These are phyloP conservation scores for Phenganax subtilis DNA, from an alignment of 92 coral and sea anemone species.

Conservation along the genomic window DNA sequence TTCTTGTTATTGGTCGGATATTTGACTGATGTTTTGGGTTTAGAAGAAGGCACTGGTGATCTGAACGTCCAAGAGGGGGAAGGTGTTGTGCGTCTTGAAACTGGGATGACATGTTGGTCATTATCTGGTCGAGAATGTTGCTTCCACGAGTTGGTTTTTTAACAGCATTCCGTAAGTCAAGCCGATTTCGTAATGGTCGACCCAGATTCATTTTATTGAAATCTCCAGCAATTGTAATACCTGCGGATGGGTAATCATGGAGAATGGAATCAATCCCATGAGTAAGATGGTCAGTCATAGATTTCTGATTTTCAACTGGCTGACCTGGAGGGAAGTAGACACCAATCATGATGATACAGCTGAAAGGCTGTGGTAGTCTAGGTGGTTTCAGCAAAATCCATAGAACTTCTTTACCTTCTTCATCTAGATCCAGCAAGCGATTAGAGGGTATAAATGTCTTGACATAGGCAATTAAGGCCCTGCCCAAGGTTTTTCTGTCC, in stretches of 20 bases:
- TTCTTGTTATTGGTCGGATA: too few species aligned
- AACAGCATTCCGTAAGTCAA: too few species aligned
- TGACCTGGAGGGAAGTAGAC: not conserved
- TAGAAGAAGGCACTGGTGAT: too few species aligned
- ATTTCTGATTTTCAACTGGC: not conserved
- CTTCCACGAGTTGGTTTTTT: too few species aligned
- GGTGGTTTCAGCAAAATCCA: not conserved
- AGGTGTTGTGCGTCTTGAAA: too few species aligned
- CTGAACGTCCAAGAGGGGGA: too few species aligned
- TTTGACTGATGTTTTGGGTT: too few species aligned
- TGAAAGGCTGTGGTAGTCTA: conserved; percentile 1
- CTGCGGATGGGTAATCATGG: not conserved
- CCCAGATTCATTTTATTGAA: too few species aligned
- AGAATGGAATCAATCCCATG: not conserved
- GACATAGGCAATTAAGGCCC: conserved; percentile 25
- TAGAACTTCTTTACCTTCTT: not conserved
- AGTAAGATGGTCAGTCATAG: not conserved
- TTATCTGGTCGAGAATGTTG: too few species aligned
- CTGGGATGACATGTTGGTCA: too few species aligned
- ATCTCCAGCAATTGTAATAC: not conserved
- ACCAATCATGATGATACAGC: not conserved
- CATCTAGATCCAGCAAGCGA: not conserved
- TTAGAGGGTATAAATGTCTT: conserved; percentile 10
- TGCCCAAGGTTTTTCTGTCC: conserved; percentile 10
- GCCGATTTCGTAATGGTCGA: too few species aligned